These are phyloP conservation scores for Colius striatus DNA, from an alignment of 2,113 vertebrate genomes.

Conservation along the genomic window DNA sequence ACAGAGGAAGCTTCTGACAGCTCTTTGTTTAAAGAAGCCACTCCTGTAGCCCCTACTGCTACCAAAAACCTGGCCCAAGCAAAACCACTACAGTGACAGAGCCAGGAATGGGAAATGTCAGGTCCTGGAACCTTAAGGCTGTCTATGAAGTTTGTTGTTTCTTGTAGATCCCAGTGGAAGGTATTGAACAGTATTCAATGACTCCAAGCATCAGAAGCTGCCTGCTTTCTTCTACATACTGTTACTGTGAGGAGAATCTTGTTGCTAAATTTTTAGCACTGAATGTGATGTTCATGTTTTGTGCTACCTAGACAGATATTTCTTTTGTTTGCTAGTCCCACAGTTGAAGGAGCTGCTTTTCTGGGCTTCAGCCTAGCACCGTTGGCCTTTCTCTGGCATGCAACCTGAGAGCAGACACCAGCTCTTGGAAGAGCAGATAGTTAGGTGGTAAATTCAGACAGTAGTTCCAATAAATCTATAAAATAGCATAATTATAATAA, in stretches of 20 bases:
- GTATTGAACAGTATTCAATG: background rate
- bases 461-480: background rate
- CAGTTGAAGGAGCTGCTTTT: background rate
- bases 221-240: background rate
- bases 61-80: too few species aligned
- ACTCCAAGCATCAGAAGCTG: background rate
- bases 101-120: background rate
- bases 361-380: background rate
- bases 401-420: background rate
- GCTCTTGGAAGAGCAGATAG: background rate
- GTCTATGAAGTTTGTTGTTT: accelerated
- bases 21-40: too few species aligned
- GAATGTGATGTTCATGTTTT: accelerated
- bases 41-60: too few species aligned
- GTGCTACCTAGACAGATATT: background rate
- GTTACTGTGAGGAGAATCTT: background rate
- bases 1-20: too few species aligned
- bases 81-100: background rate
- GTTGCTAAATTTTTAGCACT: background rate
- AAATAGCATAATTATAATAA: background rate
- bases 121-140: background rate
- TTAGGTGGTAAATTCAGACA: background rate
- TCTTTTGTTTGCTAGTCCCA: background rate
- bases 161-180: background rate
- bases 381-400: background rate